phyloP scores from a whole-genome alignment of 2,113 vertebrate genomes.

The Salvelinus namaycush region DNA sequence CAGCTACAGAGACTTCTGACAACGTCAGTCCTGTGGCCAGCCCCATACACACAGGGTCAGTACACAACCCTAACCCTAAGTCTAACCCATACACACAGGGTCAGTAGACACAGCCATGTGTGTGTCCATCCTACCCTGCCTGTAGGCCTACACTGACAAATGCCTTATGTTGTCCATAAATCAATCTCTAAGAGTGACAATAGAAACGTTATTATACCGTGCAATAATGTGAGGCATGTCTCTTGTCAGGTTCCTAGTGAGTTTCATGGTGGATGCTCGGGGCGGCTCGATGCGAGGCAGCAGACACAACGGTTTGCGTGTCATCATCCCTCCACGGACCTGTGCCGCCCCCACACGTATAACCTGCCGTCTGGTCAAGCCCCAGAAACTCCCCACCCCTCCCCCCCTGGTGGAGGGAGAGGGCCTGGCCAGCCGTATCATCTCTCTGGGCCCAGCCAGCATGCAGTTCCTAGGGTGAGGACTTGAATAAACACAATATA shows the following conservation, averaged over 20 bases:
- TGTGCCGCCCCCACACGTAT: slow-evolving; percentile 92
- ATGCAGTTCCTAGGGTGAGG: slow-evolving; percentile 94
- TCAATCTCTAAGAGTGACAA: no score
- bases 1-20: slow-evolving; percentile 93
- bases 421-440: slow-evolving; percentile 91
- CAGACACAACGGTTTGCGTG: slow-evolving; percentile 89
- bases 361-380: slow-evolving; percentile 96
- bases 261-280: slow-evolving; percentile 97
- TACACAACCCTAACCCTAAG: slow-evolving; percentile 18
- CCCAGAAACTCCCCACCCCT: slow-evolving; percentile 87
- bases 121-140: background rate
- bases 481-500: background rate
- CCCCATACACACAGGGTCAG: slow-evolving; percentile 93
- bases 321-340: slow-evolving; percentile 90
- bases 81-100: background rate
- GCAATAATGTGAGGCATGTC: background rate
- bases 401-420: slow-evolving; percentile 90
- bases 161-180: background rate
- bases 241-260: slow-evolving; percentile 87
- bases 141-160: background rate
- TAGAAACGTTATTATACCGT: no score
- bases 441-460: slow-evolving; percentile 87
- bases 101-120: slow-evolving; percentile 50
- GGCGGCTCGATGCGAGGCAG: slow-evolving; percentile 96
- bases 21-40: slow-evolving; percentile 98